Base-by-base conservation (phyloP, 2,113 vertebrate genomes). In the Toxotes jaculatrix region DNA sequence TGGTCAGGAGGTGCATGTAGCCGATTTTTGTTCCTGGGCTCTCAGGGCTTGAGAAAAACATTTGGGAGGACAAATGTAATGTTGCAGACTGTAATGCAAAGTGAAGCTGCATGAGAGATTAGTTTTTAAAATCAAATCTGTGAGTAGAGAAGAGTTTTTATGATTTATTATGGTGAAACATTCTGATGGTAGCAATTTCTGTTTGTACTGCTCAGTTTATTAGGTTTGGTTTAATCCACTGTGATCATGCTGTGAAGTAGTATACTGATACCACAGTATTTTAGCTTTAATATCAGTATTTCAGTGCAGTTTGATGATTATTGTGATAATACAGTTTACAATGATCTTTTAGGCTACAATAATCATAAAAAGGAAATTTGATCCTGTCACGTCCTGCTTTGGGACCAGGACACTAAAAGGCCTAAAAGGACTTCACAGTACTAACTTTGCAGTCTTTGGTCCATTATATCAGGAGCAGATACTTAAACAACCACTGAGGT, bases 401-500 rank as follows among this genome's bases (percentile, higher is more conserved):
- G 7, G 1, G 51, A n/a, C 9, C 47, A 55, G 51, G 51, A 23
- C 49, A 53, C 8, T 53, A 21, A 7, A 55, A 55, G 11, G 7
- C 21, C 51, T 55, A 10, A 23, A 23, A n/a, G 21, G 2, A 55
- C n/a, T n/a, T 55, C 21, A 23, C 19, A 55, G n/a, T 8, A 2
- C 49, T n/a, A 53, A 21, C 49, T n/a, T 5, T 19, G 47, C 47
- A 17, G 7, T 49, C 19, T 45, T 49, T 55, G 21, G 63, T 57
- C 27, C 63, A 67, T 67, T 77, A 23, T 77, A 45, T 47, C 12
- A 49, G 64, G 11, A 69, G 21, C 16, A 55, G 45, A 55, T 23
- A 45, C 38, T 43, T 32, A 4, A 77, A 69, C 43, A 31, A 43
- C 23, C 0, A 6, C 11, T 34, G 11, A 76, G 13, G 17, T n/a